A percentile compares a stretch with the other conserved stretches of the same genome.
These are phyloP conservation scores for Paradisaea rubra DNA, from an alignment of 2,113 vertebrate species.

Conservation along the genomic window DNA sequence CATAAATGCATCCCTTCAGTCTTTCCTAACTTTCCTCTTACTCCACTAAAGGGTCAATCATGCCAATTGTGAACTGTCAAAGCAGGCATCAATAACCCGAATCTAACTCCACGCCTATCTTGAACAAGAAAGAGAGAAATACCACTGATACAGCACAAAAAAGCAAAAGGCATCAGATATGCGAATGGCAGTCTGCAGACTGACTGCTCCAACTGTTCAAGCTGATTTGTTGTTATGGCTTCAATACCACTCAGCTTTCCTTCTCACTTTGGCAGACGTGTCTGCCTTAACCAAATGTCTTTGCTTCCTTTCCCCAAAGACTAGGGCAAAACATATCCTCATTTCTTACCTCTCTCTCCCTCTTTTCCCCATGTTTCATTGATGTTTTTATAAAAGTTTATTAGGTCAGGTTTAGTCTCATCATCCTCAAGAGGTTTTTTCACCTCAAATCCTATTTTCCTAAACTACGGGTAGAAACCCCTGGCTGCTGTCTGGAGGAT, in stretches of 20 bases:
- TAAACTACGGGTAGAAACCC: background rate
- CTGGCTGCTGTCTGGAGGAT: background rate
- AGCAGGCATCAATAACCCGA: background rate
- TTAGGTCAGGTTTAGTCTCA: background rate
- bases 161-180: background rate
- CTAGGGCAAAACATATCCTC: background rate
- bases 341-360: background rate
- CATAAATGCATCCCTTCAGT: background rate
- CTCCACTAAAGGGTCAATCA: background rate
- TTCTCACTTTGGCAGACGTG: background rate
- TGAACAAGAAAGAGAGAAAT: background rate
- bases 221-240: background rate
- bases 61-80: background rate
- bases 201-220: background rate
- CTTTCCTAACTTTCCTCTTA: background rate
- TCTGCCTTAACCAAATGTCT: background rate
- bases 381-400: background rate
- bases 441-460: background rate
- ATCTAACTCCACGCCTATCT: background rate
- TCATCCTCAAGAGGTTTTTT: background rate
- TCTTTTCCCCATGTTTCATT: background rate
- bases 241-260: background rate
- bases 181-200: background rate
- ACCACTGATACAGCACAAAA: background rate
- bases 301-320: background rate